Percentiles rank a stretch among this genome's conserved stretches.
These are phyloP conservation scores for Acrossocheilus fasciatus DNA, from an alignment of 2,797 vertebrate genomes.

Conservation along the genomic window DNA sequence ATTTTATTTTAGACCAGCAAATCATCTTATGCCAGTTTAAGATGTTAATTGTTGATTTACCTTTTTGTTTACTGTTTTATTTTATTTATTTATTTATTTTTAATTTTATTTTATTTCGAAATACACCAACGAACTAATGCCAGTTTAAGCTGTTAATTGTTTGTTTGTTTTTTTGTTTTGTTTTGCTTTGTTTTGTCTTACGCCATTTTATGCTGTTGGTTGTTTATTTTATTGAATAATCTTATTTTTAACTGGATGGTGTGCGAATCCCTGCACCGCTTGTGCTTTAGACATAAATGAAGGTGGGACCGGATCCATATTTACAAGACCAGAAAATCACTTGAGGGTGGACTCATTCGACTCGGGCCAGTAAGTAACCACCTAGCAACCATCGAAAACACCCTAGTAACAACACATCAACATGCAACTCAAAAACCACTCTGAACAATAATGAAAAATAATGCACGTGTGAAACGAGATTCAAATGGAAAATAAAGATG, in stretches of 20 bases:
- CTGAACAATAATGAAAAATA: neutral
- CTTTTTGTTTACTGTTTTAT: neutral
- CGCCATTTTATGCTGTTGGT: neutral
- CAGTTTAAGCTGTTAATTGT: neutral
- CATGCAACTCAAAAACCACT: neutral
- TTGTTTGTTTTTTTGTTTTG: neutral
- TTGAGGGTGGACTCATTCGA: neutral
- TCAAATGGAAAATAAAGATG: neutral
- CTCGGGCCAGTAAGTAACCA: neutral
- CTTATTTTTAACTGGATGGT: neutral
- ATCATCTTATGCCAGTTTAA: neutral
- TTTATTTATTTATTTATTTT: neutral
- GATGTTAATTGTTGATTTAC: neutral
- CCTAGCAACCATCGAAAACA: neutral
- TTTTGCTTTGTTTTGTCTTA: neutral
- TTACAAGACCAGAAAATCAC: neutral
- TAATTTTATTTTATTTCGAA: neutral
- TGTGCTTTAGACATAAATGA: neutral
- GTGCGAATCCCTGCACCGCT: neutral
- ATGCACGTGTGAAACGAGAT: neutral
- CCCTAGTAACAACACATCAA: neutral
- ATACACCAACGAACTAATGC: too few relatives aligned
- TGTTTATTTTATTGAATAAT: neutral
- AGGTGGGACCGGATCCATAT: conserved; percentile 1
- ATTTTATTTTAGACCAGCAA: neutral